Percentiles rank a stretch among this genome's conserved stretches.
These are phyloP conservation scores for Rhinogobius similis DNA, from an alignment of 2,113 vertebrate genomes.

Conservation along the genomic window DNA sequence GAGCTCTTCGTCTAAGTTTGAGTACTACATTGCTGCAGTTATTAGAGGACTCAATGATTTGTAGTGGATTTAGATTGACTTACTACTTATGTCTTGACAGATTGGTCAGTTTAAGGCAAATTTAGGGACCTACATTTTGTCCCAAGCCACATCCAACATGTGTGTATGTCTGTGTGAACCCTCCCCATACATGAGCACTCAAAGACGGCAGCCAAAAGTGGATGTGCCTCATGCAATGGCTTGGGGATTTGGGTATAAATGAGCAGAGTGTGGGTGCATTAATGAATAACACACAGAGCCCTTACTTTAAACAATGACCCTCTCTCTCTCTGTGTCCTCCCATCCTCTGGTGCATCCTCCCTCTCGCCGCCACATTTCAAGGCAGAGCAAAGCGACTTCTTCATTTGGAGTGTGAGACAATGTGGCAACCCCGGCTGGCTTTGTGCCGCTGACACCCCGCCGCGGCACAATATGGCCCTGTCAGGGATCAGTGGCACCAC, in stretches of 20 bases:
- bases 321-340: constrained; percentile 15
- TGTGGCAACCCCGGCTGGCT: constrained; percentile 74
- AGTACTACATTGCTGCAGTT: background rate
- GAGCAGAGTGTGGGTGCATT: constrained; percentile 70
- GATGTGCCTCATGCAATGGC: constrained; percentile 34
- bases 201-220: constrained; percentile 14
- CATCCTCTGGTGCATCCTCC: constrained; percentile 39
- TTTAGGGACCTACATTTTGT: constrained; percentile 14
- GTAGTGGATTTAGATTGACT: background rate
- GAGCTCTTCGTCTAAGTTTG: background rate
- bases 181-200: constrained; percentile 23
- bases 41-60: background rate
- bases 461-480: constrained; percentile 82
- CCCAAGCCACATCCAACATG: constrained; percentile 20
- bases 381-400: constrained; percentile 76
- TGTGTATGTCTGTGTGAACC: constrained; percentile 14
- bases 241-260: constrained; percentile 66
- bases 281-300: constrained; percentile 70
- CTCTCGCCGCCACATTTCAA: constrained; percentile 67
- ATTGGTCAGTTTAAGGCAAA: constrained; percentile 12
- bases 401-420: constrained; percentile 82
- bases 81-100: background rate
- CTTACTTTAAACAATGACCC: constrained; percentile 60
- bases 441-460: constrained; percentile 81
- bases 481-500: constrained; percentile 80